Percentiles rank a stretch among this genome's conserved stretches.
Conservation (phyloP, 2,797 vertebrate species). For the Anisognathus igniventris region DNA sequence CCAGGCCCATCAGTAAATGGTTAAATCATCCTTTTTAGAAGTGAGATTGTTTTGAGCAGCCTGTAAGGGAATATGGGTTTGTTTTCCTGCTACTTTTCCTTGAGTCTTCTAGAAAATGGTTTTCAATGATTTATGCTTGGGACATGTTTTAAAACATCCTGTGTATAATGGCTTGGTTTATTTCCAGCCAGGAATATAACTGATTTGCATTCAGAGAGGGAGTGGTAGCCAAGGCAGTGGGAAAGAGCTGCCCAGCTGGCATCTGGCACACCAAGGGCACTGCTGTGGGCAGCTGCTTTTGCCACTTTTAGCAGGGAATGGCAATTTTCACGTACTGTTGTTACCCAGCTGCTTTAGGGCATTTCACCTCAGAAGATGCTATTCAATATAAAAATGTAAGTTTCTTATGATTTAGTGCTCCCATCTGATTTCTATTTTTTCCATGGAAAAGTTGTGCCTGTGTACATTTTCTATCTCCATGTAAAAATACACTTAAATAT, state of each 20-base stretch:
- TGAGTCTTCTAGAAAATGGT: neutral
- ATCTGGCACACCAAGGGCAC: neutral
- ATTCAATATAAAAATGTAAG: neutral
- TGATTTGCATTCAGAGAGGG: neutral
- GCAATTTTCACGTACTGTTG: neutral
- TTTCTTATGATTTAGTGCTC: neutral
- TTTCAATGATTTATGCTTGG: neutral
- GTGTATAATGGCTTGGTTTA: neutral
- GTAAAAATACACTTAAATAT: neutral
- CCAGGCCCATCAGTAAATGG: neutral
- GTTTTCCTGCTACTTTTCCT: neutral
- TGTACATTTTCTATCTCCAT: neutral
- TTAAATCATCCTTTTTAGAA: neutral
- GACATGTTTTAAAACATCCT: neutral
- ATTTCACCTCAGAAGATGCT: neutral
- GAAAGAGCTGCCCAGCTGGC: neutral
- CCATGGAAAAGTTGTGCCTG: neutral
- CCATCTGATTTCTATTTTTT: neutral
- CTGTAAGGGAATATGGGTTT: neutral
- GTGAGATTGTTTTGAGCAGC: neutral
- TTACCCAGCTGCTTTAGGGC: neutral
- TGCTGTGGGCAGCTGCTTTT: fast-evolving
- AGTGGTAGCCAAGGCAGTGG: neutral
- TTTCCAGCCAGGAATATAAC: neutral
- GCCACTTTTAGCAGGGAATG: fast-evolving